These are phyloP conservation scores for Synanceia verrucosa DNA, from an alignment of 2,797 vertebrate species.

Conservation along the genomic window DNA sequence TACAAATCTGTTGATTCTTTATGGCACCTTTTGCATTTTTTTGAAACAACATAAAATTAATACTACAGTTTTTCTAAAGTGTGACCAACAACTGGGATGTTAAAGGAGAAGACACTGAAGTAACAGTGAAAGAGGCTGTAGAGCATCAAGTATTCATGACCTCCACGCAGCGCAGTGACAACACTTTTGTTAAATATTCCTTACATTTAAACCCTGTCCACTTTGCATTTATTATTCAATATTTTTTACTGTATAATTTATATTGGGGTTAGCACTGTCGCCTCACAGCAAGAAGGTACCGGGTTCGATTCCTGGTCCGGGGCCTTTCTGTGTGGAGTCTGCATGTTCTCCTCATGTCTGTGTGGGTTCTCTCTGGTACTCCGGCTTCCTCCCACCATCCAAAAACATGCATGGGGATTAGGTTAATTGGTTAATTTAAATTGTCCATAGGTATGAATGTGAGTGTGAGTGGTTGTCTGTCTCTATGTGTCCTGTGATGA, in stretches of 20 bases:
- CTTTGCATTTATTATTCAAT: neutral
- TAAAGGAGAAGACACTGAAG: neutral
- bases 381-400: no score
- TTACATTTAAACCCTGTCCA: slow-evolving; percentile 5
- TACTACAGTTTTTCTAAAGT: neutral
- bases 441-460: no score
- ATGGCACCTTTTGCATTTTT: slow-evolving; percentile 1
- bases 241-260: slow-evolving; percentile 19
- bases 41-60: neutral
- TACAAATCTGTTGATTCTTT: slow-evolving; percentile 30
- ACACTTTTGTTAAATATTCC: slow-evolving; percentile 3
- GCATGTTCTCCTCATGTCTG: no score
- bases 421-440: no score
- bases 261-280: no score
- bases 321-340: no score
- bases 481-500: no score
- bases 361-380: no score
- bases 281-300: no score
- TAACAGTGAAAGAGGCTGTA: neutral
- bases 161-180: slow-evolving; percentile 10
- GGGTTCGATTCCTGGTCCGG: no score
- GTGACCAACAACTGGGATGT: neutral
- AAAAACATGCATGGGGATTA: no score
- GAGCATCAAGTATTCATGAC: slow-evolving; percentile 36
- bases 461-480: no score